These are phyloP conservation scores for Periophthalmus magnuspinnatus DNA, from an alignment of 2,797 vertebrate species.

Conservation along the genomic window DNA sequence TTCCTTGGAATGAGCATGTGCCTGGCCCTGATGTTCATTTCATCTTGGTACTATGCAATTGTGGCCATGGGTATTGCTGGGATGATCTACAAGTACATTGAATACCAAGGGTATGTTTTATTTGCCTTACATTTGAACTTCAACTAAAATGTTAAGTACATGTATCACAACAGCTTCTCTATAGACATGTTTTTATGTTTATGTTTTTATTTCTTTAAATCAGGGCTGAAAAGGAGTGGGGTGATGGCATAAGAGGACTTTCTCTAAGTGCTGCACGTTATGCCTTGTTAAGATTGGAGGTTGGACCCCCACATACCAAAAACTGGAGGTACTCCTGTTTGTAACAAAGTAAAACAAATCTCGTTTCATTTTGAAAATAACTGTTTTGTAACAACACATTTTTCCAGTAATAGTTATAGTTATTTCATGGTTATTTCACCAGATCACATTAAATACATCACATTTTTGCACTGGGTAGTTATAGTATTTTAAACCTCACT, in stretches of 20 bases:
- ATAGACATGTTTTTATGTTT: neutral
- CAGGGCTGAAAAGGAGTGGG: constrained; percentile 99
- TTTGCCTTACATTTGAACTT: neutral
- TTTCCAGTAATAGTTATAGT: neutral
- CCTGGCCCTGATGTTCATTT: constrained; percentile 97
- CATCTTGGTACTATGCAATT: constrained; percentile 98
- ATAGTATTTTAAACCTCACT: neutral
- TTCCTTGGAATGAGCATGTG: constrained; percentile 99
- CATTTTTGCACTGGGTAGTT: neutral
- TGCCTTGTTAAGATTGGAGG: constrained; percentile 89
- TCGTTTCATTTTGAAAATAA: neutral
- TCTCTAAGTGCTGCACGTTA: constrained; percentile 95
- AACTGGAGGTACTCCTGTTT: constrained; percentile 89
- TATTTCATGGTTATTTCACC: neutral
- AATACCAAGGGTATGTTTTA: constrained; percentile 93
- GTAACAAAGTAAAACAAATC: neutral
- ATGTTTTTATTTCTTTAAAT: constrained; percentile 28
- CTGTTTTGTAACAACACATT: neutral
- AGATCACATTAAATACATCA: neutral
- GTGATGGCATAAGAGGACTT: constrained; percentile 94
- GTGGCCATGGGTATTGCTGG: constrained; percentile 96
- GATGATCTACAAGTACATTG: constrained; percentile 99
- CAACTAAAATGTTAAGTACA: neutral
- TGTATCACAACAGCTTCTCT: neutral
- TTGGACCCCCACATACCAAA: constrained; percentile 95